Percentiles rank a stretch among this genome's conserved stretches.
phyloP scores from a whole-genome alignment of 1,140 invertebrate species.

The Heliconius himera region DNA sequence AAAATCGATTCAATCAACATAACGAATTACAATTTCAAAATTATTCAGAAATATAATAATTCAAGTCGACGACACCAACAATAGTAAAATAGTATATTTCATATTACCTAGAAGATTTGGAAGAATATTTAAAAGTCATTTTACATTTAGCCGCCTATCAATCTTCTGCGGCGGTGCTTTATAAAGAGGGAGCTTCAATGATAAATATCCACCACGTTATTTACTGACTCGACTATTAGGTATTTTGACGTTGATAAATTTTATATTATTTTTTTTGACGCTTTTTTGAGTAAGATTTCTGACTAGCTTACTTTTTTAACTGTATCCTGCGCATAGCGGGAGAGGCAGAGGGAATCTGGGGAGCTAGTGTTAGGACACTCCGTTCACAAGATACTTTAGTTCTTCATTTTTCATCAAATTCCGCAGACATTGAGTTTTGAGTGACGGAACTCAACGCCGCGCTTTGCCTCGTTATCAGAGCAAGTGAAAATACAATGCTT shows the following conservation, averaged over 20 bases:
- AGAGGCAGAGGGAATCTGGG: no score
- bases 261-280: background rate
- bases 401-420: no score
- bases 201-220: background rate
- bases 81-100: background rate
- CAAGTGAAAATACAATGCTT: no score
- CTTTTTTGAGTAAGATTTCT: background rate
- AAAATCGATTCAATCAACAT: no score
- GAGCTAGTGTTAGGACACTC: no score
- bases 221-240: slow-evolving; percentile 3
- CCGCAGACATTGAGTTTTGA: no score
- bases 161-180: background rate
- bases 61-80: background rate
- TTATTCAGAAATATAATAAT: background rate
- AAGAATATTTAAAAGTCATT: background rate
- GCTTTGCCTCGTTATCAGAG: no score
- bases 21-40: no score
- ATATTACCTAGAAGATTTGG: background rate
- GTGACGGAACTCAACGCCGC: no score
- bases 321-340: no score
- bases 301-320: background rate
- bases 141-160: background rate
- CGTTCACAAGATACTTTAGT: no score
- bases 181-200: slow-evolving; percentile 3
- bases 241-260: background rate